Percentiles rank a stretch among this genome's conserved stretches.
Conservation (phyloP, 1,140 invertebrate genomes). For the Linepithema humile region DNA sequence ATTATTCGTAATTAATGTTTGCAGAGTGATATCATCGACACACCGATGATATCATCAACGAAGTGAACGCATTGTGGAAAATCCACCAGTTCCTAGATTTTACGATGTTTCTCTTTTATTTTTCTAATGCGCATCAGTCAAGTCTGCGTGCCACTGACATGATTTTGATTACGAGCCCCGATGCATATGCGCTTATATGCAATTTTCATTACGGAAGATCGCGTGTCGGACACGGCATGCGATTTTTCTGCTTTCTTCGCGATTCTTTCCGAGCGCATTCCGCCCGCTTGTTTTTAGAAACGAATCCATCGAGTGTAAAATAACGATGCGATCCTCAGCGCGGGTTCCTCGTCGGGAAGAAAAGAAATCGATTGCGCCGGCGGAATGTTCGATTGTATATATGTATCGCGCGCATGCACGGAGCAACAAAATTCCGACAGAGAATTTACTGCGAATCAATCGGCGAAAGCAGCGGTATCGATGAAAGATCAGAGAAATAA, state of each 20-base stretch:
- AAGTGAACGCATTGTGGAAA: background rate
- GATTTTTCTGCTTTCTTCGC: constrained; percentile 74
- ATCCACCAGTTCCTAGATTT: background rate
- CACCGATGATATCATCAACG: constrained; percentile 3
- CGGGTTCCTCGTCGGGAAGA: background rate
- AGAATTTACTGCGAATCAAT: background rate
- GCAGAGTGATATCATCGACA: too few species aligned
- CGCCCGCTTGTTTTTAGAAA: constrained; percentile 47
- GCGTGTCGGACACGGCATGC: constrained; percentile 62
- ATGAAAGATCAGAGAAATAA: background rate
- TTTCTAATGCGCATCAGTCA: background rate
- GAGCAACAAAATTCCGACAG: background rate
- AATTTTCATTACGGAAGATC: constrained; percentile 70
- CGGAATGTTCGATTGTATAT: background rate
- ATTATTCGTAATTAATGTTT: constrained; percentile 1
- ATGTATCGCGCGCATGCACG: background rate
- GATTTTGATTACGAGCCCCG: constrained; percentile 63
- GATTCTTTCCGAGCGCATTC: constrained; percentile 27
- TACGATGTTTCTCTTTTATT: background rate
- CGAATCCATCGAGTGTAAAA: constrained; percentile 50
- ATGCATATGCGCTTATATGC: background rate
- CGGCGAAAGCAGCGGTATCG: background rate
- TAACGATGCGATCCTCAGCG: background rate
- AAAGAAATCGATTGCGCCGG: constrained; percentile 6
- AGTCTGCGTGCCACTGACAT: constrained; percentile 68